These are phyloP conservation scores for Gymnopithys bicolor DNA, from an alignment of 2,797 vertebrate genomes.

Conservation along the genomic window DNA sequence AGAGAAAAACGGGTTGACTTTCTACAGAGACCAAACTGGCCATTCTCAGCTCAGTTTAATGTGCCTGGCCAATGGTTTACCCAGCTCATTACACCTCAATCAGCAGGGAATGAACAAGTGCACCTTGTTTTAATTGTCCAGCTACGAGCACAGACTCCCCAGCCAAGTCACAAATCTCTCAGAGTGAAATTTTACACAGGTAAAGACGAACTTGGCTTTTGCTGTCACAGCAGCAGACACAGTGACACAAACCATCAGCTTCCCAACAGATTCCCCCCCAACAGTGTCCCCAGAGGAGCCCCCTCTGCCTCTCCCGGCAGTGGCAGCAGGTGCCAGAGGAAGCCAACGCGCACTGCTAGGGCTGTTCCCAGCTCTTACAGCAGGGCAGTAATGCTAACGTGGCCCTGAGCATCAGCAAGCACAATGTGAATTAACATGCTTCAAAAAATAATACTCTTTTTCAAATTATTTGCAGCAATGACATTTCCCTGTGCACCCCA, in stretches of 20 bases:
- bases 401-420: background rate
- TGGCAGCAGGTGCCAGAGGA: background rate
- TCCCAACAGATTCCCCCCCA: background rate
- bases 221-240: background rate
- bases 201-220: background rate
- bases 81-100: fast-evolving
- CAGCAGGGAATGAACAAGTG: background rate
- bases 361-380: background rate
- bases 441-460: background rate
- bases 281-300: background rate
- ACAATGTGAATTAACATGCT: background rate
- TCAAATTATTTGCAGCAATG: background rate
- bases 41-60: background rate
- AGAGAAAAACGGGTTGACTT: background rate
- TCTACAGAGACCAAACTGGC: background rate
- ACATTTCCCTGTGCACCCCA: background rate
- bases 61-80: background rate
- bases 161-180: background rate
- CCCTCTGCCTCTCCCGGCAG: background rate
- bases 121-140: background rate
- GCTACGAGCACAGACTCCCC: fast-evolving
- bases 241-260: background rate
- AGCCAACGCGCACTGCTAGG: background rate
- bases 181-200: background rate
- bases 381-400: background rate